phyloP scores from a whole-genome alignment of 2,797 vertebrate species.

The Allenopithecus nigroviridis region DNA sequence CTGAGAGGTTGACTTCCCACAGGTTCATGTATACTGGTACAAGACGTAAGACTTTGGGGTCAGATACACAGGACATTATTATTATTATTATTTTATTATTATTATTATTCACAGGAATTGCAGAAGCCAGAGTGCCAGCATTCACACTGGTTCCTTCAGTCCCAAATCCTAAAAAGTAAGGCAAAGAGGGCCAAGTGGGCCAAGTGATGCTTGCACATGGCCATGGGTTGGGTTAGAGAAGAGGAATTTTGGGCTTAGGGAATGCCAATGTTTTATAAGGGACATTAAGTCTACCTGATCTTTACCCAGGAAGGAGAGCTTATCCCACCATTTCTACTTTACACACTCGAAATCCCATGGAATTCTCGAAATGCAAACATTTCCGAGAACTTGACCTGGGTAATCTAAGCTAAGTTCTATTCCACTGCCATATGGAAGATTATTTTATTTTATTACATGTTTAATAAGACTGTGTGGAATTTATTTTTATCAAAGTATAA shows the following conservation, averaged over 20 bases:
- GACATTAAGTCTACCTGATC: not conserved
- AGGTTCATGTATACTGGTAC: not conserved
- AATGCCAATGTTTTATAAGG: not conserved
- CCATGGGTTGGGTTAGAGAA: not conserved
- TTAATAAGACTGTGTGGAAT: not conserved
- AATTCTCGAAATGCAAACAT: not conserved
- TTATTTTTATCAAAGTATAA: conserved; percentile 26
- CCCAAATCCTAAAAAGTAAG: not conserved
- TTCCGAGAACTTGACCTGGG: not conserved
- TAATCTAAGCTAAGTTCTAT: not conserved
- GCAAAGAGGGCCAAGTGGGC: not conserved
- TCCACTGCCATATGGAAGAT: not conserved
- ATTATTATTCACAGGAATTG: not conserved
- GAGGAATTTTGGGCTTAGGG: not conserved
- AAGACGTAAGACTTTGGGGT: not conserved
- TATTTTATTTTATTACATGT: not conserved
- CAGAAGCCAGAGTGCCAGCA: not conserved
- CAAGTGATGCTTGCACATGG: not conserved
- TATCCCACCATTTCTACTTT: not conserved
- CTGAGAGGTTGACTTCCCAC: not conserved
- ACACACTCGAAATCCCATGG: not conserved
- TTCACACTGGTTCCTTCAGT: not conserved
- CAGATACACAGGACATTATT: not conserved
- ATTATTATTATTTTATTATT: not conserved
- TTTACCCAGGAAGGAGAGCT: not conserved